phyloP scores from a whole-genome alignment of 2,113 vertebrate genomes.

The Egretta garzetta region DNA sequence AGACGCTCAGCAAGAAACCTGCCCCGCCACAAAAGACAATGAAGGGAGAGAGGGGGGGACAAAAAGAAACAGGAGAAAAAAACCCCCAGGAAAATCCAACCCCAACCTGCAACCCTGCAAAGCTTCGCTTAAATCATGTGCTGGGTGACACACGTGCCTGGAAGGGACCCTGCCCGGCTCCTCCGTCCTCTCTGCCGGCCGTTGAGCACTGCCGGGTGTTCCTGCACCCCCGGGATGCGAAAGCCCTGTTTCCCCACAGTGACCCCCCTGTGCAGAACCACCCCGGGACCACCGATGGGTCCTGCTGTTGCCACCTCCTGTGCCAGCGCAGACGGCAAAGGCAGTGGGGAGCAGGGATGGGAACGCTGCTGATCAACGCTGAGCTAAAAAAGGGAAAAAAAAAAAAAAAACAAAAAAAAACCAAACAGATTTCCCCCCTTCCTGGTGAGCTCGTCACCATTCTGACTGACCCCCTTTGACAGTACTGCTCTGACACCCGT shows the following conservation, averaged over 20 bases:
- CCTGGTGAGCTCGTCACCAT: not conserved
- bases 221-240: not conserved
- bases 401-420: too few species aligned
- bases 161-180: not conserved
- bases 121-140: not conserved
- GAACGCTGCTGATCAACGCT: rapidly evolving
- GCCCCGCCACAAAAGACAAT: constrained; percentile 60
- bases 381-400: not conserved
- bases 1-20: constrained; percentile 32
- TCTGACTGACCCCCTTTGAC: not conserved
- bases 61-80: not conserved
- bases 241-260: rapidly evolving
- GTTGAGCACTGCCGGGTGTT: rapidly evolving
- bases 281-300: rapidly evolving
- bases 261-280: not conserved
- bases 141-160: not conserved
- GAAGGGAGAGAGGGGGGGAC: not conserved
- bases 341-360: rapidly evolving
- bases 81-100: not conserved
- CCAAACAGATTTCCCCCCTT: too few species aligned
- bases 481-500: rapidly evolving
- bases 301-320: rapidly evolving
- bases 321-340: not conserved
- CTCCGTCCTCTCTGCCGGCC: not conserved
- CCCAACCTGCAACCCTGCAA: not conserved